Percentiles rank a stretch among this genome's conserved stretches.
Evolutionary conservation across 2,113 vertebrate species (phyloP).

Genomic region (Cichladusa arquata): DNA sequence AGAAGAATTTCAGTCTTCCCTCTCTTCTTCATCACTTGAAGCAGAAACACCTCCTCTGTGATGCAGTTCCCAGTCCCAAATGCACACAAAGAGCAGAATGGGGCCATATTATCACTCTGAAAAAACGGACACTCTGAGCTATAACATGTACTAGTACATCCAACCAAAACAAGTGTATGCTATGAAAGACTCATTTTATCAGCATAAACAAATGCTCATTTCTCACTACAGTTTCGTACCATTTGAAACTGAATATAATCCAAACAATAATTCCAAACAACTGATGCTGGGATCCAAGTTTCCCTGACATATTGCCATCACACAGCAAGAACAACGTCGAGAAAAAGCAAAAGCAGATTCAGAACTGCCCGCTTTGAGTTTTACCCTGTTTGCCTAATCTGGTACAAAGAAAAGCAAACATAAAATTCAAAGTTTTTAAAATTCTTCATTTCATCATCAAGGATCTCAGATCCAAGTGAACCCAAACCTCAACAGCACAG

Average conservation of each 20-base stretch:
- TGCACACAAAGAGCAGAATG: neutral
- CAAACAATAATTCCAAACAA: constrained; percentile 33
- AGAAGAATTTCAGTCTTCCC: neutral
- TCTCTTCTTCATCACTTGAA: neutral
- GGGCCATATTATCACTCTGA: neutral
- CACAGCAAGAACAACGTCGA: neutral
- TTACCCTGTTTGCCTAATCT: neutral
- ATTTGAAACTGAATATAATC: constrained; percentile 22
- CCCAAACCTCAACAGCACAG: neutral
- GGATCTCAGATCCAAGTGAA: neutral
- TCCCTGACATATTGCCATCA: neutral
- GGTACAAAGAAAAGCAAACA: neutral
- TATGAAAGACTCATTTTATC: constrained; percentile 63
- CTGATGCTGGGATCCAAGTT: neutral
- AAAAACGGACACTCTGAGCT: neutral
- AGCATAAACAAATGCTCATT: constrained; percentile 41
- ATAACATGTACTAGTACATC: neutral
- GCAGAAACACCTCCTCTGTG: neutral
- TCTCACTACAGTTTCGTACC: constrained; percentile 38
- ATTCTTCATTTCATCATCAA: neutral
- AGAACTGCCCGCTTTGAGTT: neutral
- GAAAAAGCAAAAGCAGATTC: neutral
- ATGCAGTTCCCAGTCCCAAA: neutral
- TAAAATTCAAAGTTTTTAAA: neutral
- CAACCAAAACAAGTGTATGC: constrained; percentile 15